These are phyloP conservation scores for Triops longicaudatus DNA, from an alignment of 1,140 invertebrate species.

Conservation along the genomic window DNA sequence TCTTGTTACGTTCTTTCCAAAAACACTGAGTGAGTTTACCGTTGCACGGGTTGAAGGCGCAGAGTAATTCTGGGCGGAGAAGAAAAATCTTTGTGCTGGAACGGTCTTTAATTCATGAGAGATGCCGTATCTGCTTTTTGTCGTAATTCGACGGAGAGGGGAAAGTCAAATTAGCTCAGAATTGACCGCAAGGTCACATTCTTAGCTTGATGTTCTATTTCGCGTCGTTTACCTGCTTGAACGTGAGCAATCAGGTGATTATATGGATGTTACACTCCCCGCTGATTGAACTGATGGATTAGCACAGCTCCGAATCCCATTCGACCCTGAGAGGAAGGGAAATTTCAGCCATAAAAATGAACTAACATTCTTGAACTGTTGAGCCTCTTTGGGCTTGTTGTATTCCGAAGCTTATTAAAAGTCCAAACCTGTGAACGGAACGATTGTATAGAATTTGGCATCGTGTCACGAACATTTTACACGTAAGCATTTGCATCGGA, in stretches of 20 bases:
- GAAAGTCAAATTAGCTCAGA: no score
- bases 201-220: neutral
- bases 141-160: no score
- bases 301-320: neutral
- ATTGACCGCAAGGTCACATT: neutral
- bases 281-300: slow-evolving; percentile 3
- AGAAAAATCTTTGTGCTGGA: no score
- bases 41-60: neutral
- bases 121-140: no score
- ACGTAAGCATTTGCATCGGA: slow-evolving; percentile 7
- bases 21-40: neutral
- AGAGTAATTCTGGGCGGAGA: neutral
- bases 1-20: neutral
- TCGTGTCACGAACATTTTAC: neutral
- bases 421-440: neutral
- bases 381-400: neutral
- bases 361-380: neutral
- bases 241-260: neutral
- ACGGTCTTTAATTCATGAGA: no score
- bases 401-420: neutral
- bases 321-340: neutral
- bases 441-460: neutral
- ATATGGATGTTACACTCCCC: neutral
- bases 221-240: neutral
- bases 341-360: neutral